Conservation (phyloP, 92 coral and sea anemone species). For the Phymanthus crucifer region DNA sequence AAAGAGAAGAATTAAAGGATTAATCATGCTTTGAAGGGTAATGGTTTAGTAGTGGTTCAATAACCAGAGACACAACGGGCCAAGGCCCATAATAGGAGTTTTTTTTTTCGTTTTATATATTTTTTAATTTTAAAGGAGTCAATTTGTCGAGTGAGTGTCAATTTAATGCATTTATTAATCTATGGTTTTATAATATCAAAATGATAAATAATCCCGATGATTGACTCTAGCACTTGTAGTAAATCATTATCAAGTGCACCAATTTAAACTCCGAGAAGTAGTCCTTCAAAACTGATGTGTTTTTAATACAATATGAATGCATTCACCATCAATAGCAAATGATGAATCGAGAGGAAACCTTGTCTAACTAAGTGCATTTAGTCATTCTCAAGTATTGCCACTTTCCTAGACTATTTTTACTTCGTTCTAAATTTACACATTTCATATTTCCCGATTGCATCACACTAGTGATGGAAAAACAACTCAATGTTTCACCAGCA, state of each 20-base stretch:
- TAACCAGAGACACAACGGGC: too few species aligned
- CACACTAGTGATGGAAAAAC: too few species aligned
- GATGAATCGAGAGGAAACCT: background rate
- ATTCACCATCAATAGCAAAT: background rate
- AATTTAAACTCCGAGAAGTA: background rate
- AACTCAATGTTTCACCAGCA: too few species aligned
- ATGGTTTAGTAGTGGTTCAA: too few species aligned
- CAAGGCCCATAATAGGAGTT: too few species aligned
- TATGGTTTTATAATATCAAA: background rate
- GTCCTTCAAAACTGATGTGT: background rate
- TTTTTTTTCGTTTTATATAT: too few species aligned
- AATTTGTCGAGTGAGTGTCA: background rate
- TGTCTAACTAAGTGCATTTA: background rate
- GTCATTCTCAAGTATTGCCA: background rate
- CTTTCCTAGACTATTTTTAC: background rate
- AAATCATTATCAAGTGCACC: background rate
- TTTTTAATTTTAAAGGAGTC: background rate
- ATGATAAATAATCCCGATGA: background rate
- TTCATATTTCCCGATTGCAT: too few species aligned
- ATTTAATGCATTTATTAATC: slow-evolving; percentile 30
- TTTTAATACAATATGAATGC: background rate
- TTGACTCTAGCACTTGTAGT: background rate
- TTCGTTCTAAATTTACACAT: background rate
- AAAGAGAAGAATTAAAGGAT: background rate
- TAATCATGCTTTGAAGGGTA: too few species aligned